Conservation (phyloP, 1,140 invertebrate species). For the Philopotamus ludificatus region DNA sequence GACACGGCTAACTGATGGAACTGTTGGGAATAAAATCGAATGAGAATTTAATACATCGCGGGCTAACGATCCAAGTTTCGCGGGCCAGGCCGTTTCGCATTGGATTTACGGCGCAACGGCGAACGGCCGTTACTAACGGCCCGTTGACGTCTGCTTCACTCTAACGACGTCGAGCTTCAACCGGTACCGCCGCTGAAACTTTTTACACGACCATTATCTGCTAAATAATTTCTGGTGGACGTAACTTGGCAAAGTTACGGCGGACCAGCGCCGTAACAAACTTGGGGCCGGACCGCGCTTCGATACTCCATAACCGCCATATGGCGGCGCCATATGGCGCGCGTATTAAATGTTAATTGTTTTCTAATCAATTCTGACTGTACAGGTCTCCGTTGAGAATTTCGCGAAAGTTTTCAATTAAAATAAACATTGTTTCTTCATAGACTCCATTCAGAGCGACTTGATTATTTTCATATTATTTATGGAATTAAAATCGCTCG, state of each 20-base stretch:
- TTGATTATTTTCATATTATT: background rate
- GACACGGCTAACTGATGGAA: background rate
- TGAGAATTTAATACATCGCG: background rate
- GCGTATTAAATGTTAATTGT: too few species aligned
- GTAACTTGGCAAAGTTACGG: too few species aligned
- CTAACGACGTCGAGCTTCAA: background rate
- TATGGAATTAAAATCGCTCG: slow-evolving; percentile 17
- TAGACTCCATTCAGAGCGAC: background rate
- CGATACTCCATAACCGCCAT: too few species aligned
- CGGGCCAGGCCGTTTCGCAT: background rate
- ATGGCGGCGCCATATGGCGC: too few species aligned
- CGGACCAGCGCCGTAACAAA: too few species aligned
- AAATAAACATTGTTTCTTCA: slow-evolving; percentile 23
- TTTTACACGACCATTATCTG: too few species aligned
- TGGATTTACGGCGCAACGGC: slow-evolving; percentile 1
- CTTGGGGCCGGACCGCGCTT: too few species aligned
- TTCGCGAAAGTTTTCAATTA: slow-evolving; percentile 7
- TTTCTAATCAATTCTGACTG: too few species aligned
- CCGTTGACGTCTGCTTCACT: background rate
- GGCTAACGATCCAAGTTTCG: background rate
- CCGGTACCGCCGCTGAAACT: background rate
- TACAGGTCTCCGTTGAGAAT: background rate
- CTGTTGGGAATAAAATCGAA: background rate
- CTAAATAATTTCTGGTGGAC: too few species aligned
- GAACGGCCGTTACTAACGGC: background rate